A percentile compares a stretch with the other conserved stretches of the same genome.
Conservation (phyloP, 2,113 vertebrate genomes). For the Lampris megalopsis region DNA sequence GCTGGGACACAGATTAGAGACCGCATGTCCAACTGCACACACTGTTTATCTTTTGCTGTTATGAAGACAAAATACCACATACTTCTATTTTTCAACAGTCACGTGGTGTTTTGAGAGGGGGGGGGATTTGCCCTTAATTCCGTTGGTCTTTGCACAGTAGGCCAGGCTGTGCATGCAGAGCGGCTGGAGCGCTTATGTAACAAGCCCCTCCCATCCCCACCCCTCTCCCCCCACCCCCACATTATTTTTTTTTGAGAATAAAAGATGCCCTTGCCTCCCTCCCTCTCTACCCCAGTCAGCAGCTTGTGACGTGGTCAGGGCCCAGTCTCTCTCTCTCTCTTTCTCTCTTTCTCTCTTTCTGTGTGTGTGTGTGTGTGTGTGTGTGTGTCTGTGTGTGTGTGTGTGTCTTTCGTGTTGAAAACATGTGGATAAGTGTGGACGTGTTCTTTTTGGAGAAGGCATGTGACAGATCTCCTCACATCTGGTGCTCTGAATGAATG, state of each 20-base stretch:
- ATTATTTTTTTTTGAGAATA: conserved; percentile 65
- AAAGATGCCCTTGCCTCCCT: conserved; percentile 38
- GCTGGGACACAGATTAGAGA: background rate
- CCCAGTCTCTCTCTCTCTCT: conserved; percentile 1
- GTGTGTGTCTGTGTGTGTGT: too few relatives aligned
- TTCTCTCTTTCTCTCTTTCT: background rate
- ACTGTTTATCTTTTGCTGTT: too few relatives aligned
- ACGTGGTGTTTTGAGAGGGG: conserved; percentile 37
- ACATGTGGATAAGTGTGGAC: conserved; percentile 41
- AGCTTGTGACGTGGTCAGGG: conserved; percentile 33
- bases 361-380: too few relatives aligned
- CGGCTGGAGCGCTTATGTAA: conserved; percentile 76
- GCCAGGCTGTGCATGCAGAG: conserved; percentile 69
- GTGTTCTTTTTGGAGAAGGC: conserved; percentile 34
- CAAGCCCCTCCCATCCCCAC: conserved; percentile 7
- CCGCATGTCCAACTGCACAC: background rate
- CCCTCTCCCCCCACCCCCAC: conserved; percentile 35
- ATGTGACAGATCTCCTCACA: conserved; percentile 46
- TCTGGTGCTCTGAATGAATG: conserved; percentile 53
- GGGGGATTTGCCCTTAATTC: conserved; percentile 73
- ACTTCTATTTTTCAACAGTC: conserved; percentile 27
- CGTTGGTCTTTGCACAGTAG: conserved; percentile 70
- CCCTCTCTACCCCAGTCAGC: conserved; percentile 1
- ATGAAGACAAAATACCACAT: background rate
- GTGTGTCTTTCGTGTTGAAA: conserved; percentile 13